Base-by-base conservation (phyloP, 2,113 vertebrate genomes). In the Hirundichthys speculiger region DNA sequence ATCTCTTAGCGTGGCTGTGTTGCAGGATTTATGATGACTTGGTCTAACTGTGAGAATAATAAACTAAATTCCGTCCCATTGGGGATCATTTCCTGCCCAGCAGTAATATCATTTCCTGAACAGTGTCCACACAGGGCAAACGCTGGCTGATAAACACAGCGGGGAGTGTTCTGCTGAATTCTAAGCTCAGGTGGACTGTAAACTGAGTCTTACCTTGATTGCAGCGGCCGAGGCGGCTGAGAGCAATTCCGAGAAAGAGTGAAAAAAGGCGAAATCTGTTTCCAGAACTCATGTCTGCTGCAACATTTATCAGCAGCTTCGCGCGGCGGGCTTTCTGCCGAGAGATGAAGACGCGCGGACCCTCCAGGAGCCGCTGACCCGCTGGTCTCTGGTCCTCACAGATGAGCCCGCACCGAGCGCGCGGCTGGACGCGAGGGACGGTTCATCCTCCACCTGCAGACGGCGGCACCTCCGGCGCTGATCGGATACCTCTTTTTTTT, bases 151-250 rank as follows among this genome's bases (percentile, higher is more conserved):
- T 34, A 34, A 34, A 34, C 4, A 34, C 30, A 34, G 30, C 30
- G 11, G 30, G 43, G 43, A 45, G 15, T 2, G 18, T 45, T 45
- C n/a, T 10, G n/a, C 6, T 18, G 7, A 45, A 9, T 19, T 45
- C 7, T 19, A 15, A 14, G 18, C 41, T 45, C 16, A 27, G 19
- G 30, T n/a, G 46, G 40, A 1, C 4, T 20, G 14, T 39, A 46
- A 9, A 22, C 10, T n/a, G 15, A 14, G 14, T 7, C 88, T 90
- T 77, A 93, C 91, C 91, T 88, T 93, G 90, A 74, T 91, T 92
- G 59, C 88, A 84, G 40, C 47, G 69, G 62, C 75, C 66, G 64
- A 73, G 58, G 49, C 81, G 65, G 40, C 63, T 68, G 79, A 88
- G 58, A 60, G 77, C 54, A 80, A 84, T 75, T 81, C 89, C 84